These are phyloP conservation scores for Melanaphis sacchari DNA, from an alignment of 1,140 invertebrate species.

Conservation along the genomic window DNA sequence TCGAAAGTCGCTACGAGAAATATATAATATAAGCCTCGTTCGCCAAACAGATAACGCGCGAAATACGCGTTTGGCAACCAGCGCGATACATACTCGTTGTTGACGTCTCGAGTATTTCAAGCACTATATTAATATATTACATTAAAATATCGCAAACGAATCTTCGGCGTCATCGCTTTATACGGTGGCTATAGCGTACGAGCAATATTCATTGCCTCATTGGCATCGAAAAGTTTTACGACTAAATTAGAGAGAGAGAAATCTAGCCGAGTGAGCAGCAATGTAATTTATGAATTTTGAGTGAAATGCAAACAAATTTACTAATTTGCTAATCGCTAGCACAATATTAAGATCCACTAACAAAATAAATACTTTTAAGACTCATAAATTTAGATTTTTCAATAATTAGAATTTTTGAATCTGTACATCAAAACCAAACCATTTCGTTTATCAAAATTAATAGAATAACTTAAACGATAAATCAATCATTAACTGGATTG, in stretches of 20 bases:
- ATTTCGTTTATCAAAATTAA: neutral
- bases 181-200: neutral
- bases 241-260: neutral
- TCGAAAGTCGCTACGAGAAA: conserved; percentile 10
- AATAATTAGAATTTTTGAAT: neutral
- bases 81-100: neutral
- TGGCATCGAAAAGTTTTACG: neutral
- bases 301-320: neutral
- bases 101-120: neutral
- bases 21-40: neutral
- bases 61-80: neutral
- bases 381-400: neutral
- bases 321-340: neutral
- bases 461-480: neutral
- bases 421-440: neutral
- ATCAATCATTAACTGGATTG: neutral
- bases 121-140: neutral
- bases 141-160: neutral
- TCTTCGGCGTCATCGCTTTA: no score
- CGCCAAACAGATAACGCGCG: conserved; percentile 30
- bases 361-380: neutral
- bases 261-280: no score
- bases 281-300: neutral
- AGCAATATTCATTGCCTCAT: neutral
- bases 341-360: neutral